These are phyloP conservation scores for Drosophila parthenogenetica DNA, from an alignment of 2,888 invertebrate species.

Conservation along the genomic window DNA sequence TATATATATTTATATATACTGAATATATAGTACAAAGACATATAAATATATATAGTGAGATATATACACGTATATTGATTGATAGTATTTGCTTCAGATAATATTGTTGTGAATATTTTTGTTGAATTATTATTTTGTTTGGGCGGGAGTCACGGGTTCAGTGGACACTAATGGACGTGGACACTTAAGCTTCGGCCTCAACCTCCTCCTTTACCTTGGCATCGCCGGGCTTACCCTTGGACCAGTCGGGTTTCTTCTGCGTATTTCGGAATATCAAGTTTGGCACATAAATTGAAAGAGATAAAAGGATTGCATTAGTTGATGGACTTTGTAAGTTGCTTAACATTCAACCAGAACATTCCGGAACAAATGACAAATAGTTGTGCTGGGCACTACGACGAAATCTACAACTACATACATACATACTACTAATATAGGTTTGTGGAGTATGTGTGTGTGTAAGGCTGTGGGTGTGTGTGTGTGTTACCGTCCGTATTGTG, in stretches of 20 bases:
- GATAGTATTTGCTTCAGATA: slow-evolving; percentile 69
- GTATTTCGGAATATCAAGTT: slow-evolving; percentile 10
- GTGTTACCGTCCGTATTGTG: slow-evolving; percentile 1
- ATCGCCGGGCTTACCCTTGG: slow-evolving; percentile 94
- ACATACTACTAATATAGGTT: slow-evolving; percentile 34
- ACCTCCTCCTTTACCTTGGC: slow-evolving; percentile 94
- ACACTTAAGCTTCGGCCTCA: slow-evolving; percentile 92
- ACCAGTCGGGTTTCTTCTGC: slow-evolving; percentile 98
- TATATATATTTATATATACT: slow-evolving; percentile 28
- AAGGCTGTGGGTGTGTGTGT: slow-evolving; percentile 22
- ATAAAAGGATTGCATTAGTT: slow-evolving; percentile 34
- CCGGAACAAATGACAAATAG: slow-evolving; percentile 44
- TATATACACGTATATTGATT: slow-evolving; percentile 68
- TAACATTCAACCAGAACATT: slow-evolving; percentile 53
- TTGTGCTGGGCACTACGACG: slow-evolving; percentile 58
- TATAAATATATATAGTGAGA: slow-evolving; percentile 56
- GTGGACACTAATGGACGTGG: slow-evolving; percentile 84
- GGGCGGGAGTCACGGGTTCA: slow-evolving; percentile 84
- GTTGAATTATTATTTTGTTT: slow-evolving; percentile 72
- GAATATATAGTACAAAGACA: slow-evolving; percentile 22
- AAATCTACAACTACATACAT: slow-evolving; percentile 44
- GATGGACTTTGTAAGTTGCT: neutral
- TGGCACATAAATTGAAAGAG: slow-evolving; percentile 6
- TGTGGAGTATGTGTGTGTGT: slow-evolving; percentile 18
- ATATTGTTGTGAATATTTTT: slow-evolving; percentile 58